These are phyloP conservation scores for Periplaneta americana DNA, from an alignment of 1,140 invertebrate species.

Conservation along the genomic window DNA sequence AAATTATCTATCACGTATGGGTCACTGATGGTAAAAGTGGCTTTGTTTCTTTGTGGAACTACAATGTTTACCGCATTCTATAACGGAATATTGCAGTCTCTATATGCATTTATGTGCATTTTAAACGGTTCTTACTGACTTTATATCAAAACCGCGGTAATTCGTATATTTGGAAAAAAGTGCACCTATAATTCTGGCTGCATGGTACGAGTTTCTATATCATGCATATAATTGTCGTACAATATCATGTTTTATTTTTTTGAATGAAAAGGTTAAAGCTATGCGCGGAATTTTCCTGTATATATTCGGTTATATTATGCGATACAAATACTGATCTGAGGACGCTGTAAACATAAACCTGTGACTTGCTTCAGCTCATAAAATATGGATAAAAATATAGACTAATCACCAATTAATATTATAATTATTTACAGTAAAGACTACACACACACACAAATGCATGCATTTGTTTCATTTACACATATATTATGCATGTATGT, in stretches of 20 bases:
- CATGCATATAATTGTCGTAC: not conserved
- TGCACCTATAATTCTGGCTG: not conserved
- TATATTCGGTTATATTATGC: not conserved
- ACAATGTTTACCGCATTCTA: not conserved
- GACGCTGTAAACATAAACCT: not conserved
- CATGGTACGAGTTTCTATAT: not conserved
- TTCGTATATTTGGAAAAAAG: not conserved
- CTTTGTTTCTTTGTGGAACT: not conserved
- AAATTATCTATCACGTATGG: not conserved
- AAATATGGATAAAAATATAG: not conserved
- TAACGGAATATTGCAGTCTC: not conserved
- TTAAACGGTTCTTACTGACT: not conserved
- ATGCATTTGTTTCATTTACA: not conserved
- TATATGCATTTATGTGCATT: not conserved
- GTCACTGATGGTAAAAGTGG: not conserved
- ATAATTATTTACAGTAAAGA: conserved; percentile 1
- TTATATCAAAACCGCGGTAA: not conserved
- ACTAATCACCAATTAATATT: conserved; percentile 1
- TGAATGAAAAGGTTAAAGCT: not conserved
- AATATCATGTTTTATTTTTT: not conserved
- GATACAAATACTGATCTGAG: not conserved
- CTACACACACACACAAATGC: not conserved
- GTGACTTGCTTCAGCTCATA: not conserved
- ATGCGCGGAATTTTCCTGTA: not conserved
- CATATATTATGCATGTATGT: not conserved